Conservation (phyloP, 2,797 vertebrate species). For the Leuciscus waleckii region DNA sequence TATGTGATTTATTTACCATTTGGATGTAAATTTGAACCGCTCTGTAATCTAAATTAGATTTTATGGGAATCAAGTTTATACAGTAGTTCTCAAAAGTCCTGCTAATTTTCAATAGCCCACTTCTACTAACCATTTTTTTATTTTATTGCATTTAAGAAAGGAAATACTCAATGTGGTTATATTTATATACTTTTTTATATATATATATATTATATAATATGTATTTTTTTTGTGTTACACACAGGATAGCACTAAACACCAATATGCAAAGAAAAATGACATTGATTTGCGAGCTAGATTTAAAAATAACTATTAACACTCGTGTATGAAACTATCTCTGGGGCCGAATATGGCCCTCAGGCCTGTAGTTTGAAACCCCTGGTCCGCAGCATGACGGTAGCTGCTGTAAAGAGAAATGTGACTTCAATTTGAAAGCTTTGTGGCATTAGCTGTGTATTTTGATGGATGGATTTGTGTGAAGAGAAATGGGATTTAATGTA, state of each 20-base stretch:
- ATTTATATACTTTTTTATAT: neutral
- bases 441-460: neutral
- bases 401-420: neutral
- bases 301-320: neutral
- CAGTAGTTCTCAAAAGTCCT: neutral
- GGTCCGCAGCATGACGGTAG: neutral
- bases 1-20: neutral
- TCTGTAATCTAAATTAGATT: neutral
- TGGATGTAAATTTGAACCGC: neutral
- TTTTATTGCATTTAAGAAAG: neutral
- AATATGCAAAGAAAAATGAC: neutral
- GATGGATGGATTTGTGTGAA: conserved; percentile 11
- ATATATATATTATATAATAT: neutral
- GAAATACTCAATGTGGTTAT: neutral
- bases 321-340: neutral
- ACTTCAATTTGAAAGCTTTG: conserved; percentile 19
- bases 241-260: neutral
- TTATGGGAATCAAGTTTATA: neutral
- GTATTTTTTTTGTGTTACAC: neutral
- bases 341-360: neutral
- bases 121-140: neutral
- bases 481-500: conserved; percentile 2
- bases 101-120: neutral
- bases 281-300: neutral
- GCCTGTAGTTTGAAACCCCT: neutral